These are phyloP conservation scores for Zaprionus inermis DNA, from an alignment of 1,140 invertebrate species.

Conservation along the genomic window DNA sequence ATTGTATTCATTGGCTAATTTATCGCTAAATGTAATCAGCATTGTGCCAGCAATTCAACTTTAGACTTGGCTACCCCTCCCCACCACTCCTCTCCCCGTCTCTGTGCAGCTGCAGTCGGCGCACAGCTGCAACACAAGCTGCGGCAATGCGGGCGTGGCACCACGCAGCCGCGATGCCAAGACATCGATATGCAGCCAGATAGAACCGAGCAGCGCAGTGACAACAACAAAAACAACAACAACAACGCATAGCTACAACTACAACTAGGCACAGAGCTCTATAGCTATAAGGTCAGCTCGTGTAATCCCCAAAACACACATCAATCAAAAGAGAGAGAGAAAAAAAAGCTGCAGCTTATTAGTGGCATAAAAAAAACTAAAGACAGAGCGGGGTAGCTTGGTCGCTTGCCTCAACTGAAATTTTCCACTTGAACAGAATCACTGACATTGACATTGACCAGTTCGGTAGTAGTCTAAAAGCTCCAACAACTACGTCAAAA, in stretches of 20 bases:
- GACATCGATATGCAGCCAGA: constrained; percentile 57
- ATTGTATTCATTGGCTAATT: constrained; percentile 82
- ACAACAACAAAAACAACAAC: constrained; percentile 25
- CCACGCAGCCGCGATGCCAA: constrained; percentile 59
- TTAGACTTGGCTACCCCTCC: constrained; percentile 30
- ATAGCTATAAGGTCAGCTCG: constrained; percentile 56
- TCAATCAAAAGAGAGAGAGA: constrained; percentile 54
- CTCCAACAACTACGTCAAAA: constrained; percentile 66
- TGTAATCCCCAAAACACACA: constrained; percentile 74
- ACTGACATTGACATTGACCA: constrained; percentile 82
- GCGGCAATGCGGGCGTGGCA: constrained; percentile 61
- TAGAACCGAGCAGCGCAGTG: constrained; percentile 52
- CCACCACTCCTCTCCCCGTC: not conserved
- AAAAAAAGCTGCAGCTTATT: constrained; percentile 14
- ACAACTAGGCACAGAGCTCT: constrained; percentile 21
- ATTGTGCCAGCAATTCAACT: constrained; percentile 64
- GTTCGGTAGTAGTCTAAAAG: constrained; percentile 16
- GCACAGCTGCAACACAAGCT: constrained; percentile 38
- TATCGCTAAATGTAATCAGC: constrained; percentile 80
- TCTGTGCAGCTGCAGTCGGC: constrained; percentile 19
- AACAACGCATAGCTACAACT: constrained; percentile 5
- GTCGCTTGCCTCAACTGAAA: constrained; percentile 46
- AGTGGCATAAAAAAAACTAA: constrained; percentile 18
- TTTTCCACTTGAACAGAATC: constrained; percentile 75
- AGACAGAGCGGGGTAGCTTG: constrained; percentile 3